Conservation (phyloP, 2,888 invertebrate genomes). For the Gasteruption jaculator region DNA sequence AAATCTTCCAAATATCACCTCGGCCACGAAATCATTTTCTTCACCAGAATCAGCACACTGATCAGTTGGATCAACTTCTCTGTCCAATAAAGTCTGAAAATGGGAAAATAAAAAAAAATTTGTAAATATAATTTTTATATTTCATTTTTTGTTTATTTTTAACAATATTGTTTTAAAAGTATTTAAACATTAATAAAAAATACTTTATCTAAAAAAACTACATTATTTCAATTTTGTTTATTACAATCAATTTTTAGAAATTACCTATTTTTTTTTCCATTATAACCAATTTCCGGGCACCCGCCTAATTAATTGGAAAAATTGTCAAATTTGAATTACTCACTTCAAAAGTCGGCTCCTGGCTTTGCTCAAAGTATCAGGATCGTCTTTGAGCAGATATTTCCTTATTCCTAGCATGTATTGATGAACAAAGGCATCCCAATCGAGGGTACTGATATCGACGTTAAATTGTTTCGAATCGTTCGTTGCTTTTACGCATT, state of each 20-base stretch:
- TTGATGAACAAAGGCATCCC: conserved; percentile 74
- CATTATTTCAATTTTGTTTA: not conserved
- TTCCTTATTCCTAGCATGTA: conserved; percentile 82
- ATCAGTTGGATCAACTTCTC: conserved; percentile 61
- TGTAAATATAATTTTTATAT: not conserved
- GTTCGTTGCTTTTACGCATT: conserved; percentile 55
- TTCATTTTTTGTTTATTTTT: conserved; percentile 3
- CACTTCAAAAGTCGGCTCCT: conserved; percentile 65
- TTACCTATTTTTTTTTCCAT: not conserved
- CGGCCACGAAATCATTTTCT: no score
- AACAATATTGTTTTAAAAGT: no score
- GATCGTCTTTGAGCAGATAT: conserved; percentile 74
- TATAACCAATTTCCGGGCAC: no score
- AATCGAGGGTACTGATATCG: conserved; percentile 64
- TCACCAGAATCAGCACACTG: conserved; percentile 58
- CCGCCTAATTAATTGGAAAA: no score
- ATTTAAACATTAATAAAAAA: no score
- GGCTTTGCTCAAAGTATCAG: conserved; percentile 62
- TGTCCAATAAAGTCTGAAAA: conserved; percentile 66
- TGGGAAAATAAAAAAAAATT: conserved; percentile 16
- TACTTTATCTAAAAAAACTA: no score
- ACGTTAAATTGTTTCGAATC: conserved; percentile 59
- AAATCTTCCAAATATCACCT: no score
- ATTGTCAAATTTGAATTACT: conserved; percentile 22
- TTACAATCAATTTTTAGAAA: no score